Conservation (phyloP, 2,113 vertebrate species). For the Dermatemys mawii region DNA sequence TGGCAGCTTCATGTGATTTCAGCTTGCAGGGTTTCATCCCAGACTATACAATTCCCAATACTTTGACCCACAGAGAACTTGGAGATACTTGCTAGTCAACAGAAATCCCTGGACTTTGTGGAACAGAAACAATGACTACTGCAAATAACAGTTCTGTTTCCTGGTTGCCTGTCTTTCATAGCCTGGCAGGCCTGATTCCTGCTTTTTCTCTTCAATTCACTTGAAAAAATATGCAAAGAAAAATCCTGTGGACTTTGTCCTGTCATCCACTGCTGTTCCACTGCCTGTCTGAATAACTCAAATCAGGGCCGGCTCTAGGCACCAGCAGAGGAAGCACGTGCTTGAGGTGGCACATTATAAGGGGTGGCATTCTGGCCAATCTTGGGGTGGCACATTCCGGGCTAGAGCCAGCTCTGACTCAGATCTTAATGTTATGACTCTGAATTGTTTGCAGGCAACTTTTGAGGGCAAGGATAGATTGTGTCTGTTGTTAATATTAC, state of each 20-base stretch:
- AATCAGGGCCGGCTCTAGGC: too few relatives aligned
- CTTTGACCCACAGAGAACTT: neutral
- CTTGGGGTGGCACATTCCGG: too few relatives aligned
- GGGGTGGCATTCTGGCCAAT: too few relatives aligned
- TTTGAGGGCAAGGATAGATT: neutral
- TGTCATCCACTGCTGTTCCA: neutral
- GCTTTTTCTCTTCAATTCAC: neutral
- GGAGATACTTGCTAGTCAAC: neutral
- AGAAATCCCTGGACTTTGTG: neutral
- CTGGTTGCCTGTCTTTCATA: neutral
- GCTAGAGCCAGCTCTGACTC: too few relatives aligned
- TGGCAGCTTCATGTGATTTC: neutral
- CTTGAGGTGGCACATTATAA: too few relatives aligned
- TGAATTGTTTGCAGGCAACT: neutral
- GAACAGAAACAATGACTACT: neutral
- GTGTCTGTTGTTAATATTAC: neutral
- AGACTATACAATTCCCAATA: neutral
- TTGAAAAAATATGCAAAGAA: neutral
- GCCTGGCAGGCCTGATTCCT: neutral
- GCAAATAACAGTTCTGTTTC: neutral
- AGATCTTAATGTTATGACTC: neutral
- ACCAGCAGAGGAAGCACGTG: too few relatives aligned
- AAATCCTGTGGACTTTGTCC: neutral
- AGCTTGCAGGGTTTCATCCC: neutral
- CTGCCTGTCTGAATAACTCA: neutral